phyloP scores from a whole-genome alignment of 2,113 vertebrate genomes.

The Nicator chloris region DNA sequence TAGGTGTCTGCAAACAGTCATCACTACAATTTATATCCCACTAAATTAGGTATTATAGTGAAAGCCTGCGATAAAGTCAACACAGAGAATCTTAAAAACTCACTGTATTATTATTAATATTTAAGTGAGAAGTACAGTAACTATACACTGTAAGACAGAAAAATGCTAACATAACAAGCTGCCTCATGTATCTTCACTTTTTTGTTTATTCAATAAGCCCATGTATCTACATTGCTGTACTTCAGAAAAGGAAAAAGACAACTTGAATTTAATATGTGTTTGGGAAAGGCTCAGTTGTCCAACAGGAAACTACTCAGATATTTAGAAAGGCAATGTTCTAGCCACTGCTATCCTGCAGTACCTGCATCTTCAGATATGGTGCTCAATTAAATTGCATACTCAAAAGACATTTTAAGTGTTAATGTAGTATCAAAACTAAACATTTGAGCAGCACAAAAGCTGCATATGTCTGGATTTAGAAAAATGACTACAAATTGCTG shows the following conservation, averaged over 20 bases:
- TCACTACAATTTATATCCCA: background rate
- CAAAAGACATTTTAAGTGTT: background rate
- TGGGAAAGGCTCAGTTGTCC: background rate
- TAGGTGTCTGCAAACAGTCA: background rate
- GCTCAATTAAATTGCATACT: background rate
- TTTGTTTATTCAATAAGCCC: background rate
- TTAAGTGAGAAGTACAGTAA: background rate
- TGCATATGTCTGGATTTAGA: background rate
- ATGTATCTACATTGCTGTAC: background rate
- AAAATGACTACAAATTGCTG: background rate
- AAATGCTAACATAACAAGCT: background rate
- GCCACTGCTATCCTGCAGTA: background rate
- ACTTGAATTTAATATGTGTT: background rate
- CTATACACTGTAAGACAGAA: background rate
- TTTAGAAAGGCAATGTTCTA: background rate
- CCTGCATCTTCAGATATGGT: background rate
- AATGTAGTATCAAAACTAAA: background rate
- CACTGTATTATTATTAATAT: background rate
- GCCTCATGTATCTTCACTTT: background rate
- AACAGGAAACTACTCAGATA: background rate
- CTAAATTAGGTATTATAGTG: background rate
- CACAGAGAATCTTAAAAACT: background rate
- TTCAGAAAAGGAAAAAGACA: background rate
- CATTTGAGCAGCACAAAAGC: background rate
- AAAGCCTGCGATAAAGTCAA: background rate